Base-by-base conservation (phyloP, 2,797 vertebrate species). In the Acrossocheilus fasciatus region DNA sequence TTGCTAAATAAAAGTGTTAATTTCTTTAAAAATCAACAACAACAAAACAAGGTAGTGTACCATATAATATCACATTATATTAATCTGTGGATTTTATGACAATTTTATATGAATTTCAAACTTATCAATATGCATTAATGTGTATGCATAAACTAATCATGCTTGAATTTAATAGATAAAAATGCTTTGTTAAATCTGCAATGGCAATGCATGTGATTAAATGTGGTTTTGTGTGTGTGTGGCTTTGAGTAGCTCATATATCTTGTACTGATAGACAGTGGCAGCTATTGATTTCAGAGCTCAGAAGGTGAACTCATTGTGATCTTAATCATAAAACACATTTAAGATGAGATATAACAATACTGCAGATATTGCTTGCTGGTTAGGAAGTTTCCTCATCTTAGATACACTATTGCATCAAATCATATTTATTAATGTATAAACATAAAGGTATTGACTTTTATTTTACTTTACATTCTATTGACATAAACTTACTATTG, bases 211-310 rank as follows among this genome's bases (percentile, higher is more conserved):
- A 78, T 54, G 26, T 14, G 30, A 36, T 78, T 59, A 59, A 78
- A 41, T 78, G 20, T n/a, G 54, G 20, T 76, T 76, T 76, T 76
- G 30, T 41, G 20, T 18, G 43, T 41, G 75, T 41, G 75, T 41
- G 75, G 23, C 23, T 78, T 62, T 79, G 39, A 30, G 77, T 11
- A 62, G 39, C n/a, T 43, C 15, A 45, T 43, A 79, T 45, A n/a
- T 64, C 54, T 43, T 79, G 23, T 43, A 43, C 76, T 62, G 76
- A 78, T 78, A 78, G 54, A 79, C 14, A 79, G 76, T 79, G 76
- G 57, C 76, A 79, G 39, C 15, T 79, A 79, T 79, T 79, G 76
- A 79, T 79, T 79, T 79, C 54, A 79, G 76, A 43, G 76, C 76
- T 18, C 54, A 62, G 39, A 26, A 30, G n/a, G 76, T 79, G 54